Evolutionary conservation across 92 coral and sea anemone genomes (phyloP), one percentile per base, ranked within the genome.

Genomic region (Epizoanthus illoricatus): DNA sequence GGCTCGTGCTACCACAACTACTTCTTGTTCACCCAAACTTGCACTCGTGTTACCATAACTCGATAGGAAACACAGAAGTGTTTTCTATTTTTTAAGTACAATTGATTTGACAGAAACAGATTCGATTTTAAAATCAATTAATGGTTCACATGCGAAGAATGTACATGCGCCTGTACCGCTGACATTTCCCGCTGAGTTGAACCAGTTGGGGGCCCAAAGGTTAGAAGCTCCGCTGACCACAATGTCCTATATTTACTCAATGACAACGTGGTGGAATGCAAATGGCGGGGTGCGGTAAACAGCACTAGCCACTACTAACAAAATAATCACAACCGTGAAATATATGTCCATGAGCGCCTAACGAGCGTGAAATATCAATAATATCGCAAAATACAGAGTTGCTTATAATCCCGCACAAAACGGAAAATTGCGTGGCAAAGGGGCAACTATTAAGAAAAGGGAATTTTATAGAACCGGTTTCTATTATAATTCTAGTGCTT

Each of bases 251-350:
- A 17, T 61, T 42, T 61, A 36, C 19, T 39, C 65, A 11, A 10
- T 78, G 82, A 42, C 70, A 78, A 78, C 82, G 82, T 78, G 82
- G 71, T 78, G 43, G 58, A 64, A 15, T 6, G 70, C n/a, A 20
- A 33, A 62, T 78, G 71, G 82, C 21, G 41, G 39, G 12, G 16
- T 11, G 45, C 4, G 60, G 40, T 7, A 76, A 78, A 78, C 71
- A 62, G 36, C 36, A 28, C 36, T 28, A 28, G 36, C 0, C 5
- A 6, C 65, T 41, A 78, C 82, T 71, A 62, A 78, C 82, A 78
- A 78, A 78, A 63, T 11, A 63, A 43, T 45, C 82, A 78, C 45
- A 43, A 45, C 59, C 82, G 82, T 78, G 60, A 78, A 78, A 78
- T 78, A 63, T 78, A 78, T 11, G 82, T 78, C 49, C 52, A 78